Evolutionary conservation across 2,797 vertebrate species (phyloP), one percentile per base, ranked within the genome.

Genomic region (Lepilemur septentrionalis): DNA sequence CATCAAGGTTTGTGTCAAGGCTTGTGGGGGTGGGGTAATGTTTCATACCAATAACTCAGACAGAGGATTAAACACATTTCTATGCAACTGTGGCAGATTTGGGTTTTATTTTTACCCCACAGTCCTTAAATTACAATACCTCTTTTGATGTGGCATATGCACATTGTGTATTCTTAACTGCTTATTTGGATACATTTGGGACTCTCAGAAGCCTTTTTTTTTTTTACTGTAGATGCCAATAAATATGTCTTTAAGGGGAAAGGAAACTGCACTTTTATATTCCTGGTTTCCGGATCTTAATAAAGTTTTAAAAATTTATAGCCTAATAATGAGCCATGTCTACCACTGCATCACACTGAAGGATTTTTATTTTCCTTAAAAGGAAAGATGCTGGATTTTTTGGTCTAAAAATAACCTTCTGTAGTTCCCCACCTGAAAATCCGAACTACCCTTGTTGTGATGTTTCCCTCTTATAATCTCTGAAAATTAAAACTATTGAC

Each of bases 21-120:
- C 97, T 96, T 95, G 69, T 6, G 10, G 93, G 94, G 55, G 55
- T 14, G 41, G 70, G 95, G 94, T 91, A 87, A 32, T 15, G 23
- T 97, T 98, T 96, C 95, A 86, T 93, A 92, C 67, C 52, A 59
- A 32, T 90, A 95, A 86, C 89, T 96, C 96, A 82, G 91, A 83
- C 86, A 91, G 84, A 72, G 87, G 95, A 97, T 95, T 93, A 97
- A 96, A 96, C 90, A 46, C 97, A 50, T 97, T 97, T 97, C 95
- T 97, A 79, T 89, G 95, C 78, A 83, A 97, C 97, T 83, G 55
- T 87, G 91, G 96, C 96, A 81, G 92, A 96, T 96, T 98, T 97
- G 76, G 93, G 79, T 97, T 97, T 98, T 98, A 84, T 95, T 95
- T 97, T 96, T 97, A 95, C 92, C 17, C 78, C 55, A 52, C 41